Conservation (phyloP, 2,113 vertebrate species). For the Trematomus loennbergii region DNA sequence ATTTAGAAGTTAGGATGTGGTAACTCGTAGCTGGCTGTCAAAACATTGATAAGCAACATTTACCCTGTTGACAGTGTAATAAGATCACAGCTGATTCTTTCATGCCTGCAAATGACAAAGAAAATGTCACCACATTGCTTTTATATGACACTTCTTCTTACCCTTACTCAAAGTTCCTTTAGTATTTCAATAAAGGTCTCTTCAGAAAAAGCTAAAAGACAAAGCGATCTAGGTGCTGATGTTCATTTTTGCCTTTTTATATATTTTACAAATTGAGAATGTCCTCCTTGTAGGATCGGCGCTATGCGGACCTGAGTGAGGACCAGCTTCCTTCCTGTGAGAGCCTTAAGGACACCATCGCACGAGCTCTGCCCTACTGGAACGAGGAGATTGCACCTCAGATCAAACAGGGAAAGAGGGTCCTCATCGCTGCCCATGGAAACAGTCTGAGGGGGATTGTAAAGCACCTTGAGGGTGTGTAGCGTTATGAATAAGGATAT, state of each 20-base stretch:
- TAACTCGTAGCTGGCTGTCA: not conserved
- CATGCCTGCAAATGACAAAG: conserved; percentile 1
- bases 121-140: not conserved
- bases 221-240: not conserved
- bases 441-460: conserved; percentile 94
- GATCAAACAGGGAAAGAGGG: conserved; percentile 90
- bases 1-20: not conserved
- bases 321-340: conserved; percentile 90
- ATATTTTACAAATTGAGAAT: not conserved
- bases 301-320: conserved; percentile 85
- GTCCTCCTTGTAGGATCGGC: conserved; percentile 83
- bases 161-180: not conserved
- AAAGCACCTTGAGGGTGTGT: conserved; percentile 89
- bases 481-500: not conserved
- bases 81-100: not conserved
- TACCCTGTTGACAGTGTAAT: not conserved
- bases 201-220: not conserved
- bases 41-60: not conserved
- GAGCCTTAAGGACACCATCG: conserved; percentile 94
- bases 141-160: not conserved
- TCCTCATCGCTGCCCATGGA: conserved; percentile 93
- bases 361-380: conserved; percentile 92
- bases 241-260: not conserved
- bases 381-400: conserved; percentile 90
- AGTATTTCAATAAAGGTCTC: not conserved